Conservation (phyloP, 2,797 vertebrate species). For the Hippocampus kuda region DNA sequence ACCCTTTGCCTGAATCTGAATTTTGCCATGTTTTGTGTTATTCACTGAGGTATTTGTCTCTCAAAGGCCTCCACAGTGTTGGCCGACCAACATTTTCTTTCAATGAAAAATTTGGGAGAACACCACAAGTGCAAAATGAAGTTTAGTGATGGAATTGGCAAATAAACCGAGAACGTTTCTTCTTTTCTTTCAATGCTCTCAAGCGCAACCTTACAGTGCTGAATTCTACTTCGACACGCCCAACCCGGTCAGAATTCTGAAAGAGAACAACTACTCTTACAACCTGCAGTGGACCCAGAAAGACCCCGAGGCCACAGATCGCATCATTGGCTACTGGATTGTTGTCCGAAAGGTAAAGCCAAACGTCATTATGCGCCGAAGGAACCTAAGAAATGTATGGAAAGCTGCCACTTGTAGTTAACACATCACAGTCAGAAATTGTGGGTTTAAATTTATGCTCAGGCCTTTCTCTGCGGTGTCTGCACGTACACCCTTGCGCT, state of each 20-base stretch:
- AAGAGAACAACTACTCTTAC: constrained; percentile 91
- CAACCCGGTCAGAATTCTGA: constrained; percentile 83
- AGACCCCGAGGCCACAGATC: constrained; percentile 82
- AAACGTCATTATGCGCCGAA: too few species aligned
- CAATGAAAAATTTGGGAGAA: too few species aligned
- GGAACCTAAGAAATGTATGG: background rate
- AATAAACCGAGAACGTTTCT: background rate
- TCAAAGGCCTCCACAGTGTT: background rate
- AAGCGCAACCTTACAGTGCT: constrained; percentile 87
- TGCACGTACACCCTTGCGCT: too few species aligned
- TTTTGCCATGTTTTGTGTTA: too few species aligned
- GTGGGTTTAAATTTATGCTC: background rate
- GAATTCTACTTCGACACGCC: constrained; percentile 98
- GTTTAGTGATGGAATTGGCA: too few species aligned
- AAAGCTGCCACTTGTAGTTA: background rate
- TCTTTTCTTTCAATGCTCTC: background rate
- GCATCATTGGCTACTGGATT: constrained; percentile 83
- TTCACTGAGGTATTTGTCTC: too few species aligned
- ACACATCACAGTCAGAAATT: background rate
- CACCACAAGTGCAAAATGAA: too few species aligned
- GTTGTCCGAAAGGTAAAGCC: constrained; percentile 78
- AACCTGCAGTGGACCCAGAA: constrained; percentile 94
- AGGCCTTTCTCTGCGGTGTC: too few species aligned
- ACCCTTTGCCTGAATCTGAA: too few species aligned
- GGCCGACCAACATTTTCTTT: too few species aligned